These are phyloP conservation scores for Falcunculus frontatus DNA, from an alignment of 2,113 vertebrate species.

Conservation along the genomic window DNA sequence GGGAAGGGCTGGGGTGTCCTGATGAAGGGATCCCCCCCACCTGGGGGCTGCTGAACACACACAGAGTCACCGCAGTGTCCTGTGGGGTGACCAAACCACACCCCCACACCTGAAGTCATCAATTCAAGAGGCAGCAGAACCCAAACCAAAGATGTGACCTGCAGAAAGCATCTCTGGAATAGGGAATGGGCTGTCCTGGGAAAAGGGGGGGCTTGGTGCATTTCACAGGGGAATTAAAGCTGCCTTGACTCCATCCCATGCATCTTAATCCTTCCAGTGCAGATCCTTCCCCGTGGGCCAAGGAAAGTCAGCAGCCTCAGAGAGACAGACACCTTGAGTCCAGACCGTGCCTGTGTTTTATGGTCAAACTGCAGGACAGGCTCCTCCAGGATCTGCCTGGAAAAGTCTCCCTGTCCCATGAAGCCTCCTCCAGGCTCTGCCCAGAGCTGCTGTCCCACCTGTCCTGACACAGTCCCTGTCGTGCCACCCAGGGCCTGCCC, in stretches of 20 bases:
- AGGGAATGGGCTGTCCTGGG: neutral
- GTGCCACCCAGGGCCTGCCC: neutral
- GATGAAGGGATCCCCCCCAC: accelerated
- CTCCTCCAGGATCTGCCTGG: neutral
- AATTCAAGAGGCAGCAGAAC: neutral
- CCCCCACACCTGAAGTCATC: neutral
- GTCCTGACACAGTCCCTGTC: accelerated
- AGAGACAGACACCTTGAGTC: neutral
- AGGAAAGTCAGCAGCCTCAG: neutral
- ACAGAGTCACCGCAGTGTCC: neutral
- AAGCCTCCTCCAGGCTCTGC: neutral
- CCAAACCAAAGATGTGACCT: neutral
- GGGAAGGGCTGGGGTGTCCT: neutral
- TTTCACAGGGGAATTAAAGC: neutral
- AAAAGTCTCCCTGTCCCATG: neutral
- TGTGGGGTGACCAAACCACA: accelerated
- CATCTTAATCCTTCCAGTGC: neutral
- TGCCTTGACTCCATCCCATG: neutral
- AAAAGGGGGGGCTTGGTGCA: neutral
- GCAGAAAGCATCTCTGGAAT: neutral
- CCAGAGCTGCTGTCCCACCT: neutral
- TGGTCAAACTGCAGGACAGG: neutral
- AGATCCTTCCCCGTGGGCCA: neutral
- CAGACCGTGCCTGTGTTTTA: neutral
- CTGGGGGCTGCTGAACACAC: neutral